phyloP scores from a whole-genome alignment of 2,113 vertebrate species.

The Lepisosteus oculatus region DNA sequence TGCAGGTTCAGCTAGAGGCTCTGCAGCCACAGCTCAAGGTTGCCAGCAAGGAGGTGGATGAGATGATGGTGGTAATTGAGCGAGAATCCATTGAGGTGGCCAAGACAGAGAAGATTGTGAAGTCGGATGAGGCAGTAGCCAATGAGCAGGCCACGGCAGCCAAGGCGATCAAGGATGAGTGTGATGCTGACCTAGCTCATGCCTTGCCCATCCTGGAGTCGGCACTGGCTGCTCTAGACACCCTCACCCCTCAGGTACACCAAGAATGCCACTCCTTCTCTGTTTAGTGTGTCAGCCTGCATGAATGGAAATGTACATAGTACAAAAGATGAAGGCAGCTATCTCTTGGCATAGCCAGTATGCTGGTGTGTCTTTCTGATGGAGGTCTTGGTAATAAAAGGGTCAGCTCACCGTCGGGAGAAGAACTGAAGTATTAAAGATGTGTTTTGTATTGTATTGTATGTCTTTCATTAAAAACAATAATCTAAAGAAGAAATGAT shows the following conservation, averaged over 20 bases:
- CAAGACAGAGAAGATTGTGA: conserved; percentile 80
- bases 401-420: too few relatives aligned
- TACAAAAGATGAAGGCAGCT: too few relatives aligned
- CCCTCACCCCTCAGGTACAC: conserved; percentile 77
- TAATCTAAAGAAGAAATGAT: too few relatives aligned
- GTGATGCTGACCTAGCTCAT: conserved; percentile 79
- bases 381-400: too few relatives aligned
- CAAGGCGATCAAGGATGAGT: conserved; percentile 89
- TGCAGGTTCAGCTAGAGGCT: conserved; percentile 81
- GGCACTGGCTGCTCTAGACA: conserved; percentile 77
- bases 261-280: too few relatives aligned
- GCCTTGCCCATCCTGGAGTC: conserved; percentile 80
- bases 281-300: too few relatives aligned
- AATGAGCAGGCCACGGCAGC: conserved; percentile 84
- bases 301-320: too few relatives aligned
- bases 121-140: conserved; percentile 76
- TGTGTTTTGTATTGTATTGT: too few relatives aligned
- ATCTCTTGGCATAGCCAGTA: too few relatives aligned
- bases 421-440: too few relatives aligned
- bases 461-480: too few relatives aligned
- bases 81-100: conserved; percentile 83
- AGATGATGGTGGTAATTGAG: conserved; percentile 80
- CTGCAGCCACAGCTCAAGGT: conserved; percentile 79
- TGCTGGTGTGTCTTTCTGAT: too few relatives aligned
- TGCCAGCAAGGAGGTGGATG: conserved; percentile 80